These are phyloP conservation scores for Sesamia nonagrioides DNA, from an alignment of 1,140 invertebrate species.

Conservation along the genomic window DNA sequence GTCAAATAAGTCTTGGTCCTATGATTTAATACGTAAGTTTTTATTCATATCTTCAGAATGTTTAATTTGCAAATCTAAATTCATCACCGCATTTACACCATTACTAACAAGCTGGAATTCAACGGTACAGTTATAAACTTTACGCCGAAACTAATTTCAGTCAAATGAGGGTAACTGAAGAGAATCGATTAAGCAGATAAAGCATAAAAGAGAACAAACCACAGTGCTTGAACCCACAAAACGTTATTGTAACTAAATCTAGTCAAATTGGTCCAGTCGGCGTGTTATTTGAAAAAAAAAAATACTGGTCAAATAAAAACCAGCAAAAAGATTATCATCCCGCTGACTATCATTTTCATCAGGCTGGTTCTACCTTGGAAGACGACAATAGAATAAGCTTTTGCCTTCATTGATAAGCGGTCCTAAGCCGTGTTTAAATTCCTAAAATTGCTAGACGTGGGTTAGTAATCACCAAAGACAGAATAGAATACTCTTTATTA, in stretches of 20 bases:
- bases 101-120: neutral
- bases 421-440: neutral
- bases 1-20: neutral
- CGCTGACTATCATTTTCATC: no score
- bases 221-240: neutral
- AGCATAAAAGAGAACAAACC: conserved; percentile 12
- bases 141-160: conserved; percentile 16
- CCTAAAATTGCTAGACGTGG: neutral
- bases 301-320: no score
- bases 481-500: no score
- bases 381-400: no score
- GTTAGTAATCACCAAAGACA: neutral
- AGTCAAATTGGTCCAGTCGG: neutral
- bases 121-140: conserved; percentile 36
- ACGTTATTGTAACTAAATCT: conserved; percentile 26
- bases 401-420: neutral
- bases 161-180: conserved; percentile 7
- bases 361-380: no score
- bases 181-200: conserved; percentile 45
- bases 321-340: no score
- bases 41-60: no score
- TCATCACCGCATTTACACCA: neutral
- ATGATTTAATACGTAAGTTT: neutral
- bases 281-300: neutral
- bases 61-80: neutral